A percentile compares a stretch with the other conserved stretches of the same genome.
phyloP scores from a whole-genome alignment of 2,888 invertebrate species.

The Aquatica leii region DNA sequence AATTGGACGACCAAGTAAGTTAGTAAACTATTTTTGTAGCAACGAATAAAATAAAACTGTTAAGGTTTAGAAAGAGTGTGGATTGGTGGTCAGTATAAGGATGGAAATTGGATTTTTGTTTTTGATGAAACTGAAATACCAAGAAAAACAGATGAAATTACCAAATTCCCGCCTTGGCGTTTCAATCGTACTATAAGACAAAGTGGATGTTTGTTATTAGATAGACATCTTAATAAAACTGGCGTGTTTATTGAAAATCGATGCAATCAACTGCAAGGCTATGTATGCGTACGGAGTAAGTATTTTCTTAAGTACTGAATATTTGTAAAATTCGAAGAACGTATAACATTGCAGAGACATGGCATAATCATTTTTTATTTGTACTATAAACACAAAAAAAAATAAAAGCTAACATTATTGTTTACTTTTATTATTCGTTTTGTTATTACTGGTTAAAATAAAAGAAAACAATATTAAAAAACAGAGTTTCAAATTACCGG shows the following conservation, averaged over 20 bases:
- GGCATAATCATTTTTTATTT: too few relatives aligned
- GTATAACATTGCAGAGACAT: too few relatives aligned
- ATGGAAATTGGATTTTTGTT: constrained; percentile 18
- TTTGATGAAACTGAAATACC: constrained; percentile 1
- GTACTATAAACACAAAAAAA: too few relatives aligned
- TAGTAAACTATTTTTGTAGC: too few relatives aligned
- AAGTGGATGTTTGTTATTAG: constrained; percentile 48
- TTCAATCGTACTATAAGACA: not conserved
- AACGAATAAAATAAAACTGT: not conserved
- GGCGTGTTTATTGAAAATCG: constrained; percentile 63
- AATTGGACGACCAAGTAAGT: constrained; percentile 26
- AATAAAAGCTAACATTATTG: too few relatives aligned
- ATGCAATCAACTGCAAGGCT: constrained; percentile 64
- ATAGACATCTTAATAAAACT: constrained; percentile 59
- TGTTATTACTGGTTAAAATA: too few relatives aligned
- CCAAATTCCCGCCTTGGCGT: constrained; percentile 19
- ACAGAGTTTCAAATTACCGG: too few relatives aligned
- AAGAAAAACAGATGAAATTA: not conserved
- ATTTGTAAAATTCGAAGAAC: too few relatives aligned
- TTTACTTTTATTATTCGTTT: too few relatives aligned
- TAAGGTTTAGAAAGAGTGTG: constrained; percentile 26
- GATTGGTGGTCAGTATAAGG: constrained; percentile 20
- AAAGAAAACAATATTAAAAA: too few relatives aligned
- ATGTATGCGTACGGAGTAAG: constrained; percentile 60
- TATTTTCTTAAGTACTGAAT: too few relatives aligned